Percentiles rank a stretch among this genome's conserved stretches.
Evolutionary conservation across 2,113 vertebrate genomes (phyloP).

Genomic region (Percopsis transmontana): DNA sequence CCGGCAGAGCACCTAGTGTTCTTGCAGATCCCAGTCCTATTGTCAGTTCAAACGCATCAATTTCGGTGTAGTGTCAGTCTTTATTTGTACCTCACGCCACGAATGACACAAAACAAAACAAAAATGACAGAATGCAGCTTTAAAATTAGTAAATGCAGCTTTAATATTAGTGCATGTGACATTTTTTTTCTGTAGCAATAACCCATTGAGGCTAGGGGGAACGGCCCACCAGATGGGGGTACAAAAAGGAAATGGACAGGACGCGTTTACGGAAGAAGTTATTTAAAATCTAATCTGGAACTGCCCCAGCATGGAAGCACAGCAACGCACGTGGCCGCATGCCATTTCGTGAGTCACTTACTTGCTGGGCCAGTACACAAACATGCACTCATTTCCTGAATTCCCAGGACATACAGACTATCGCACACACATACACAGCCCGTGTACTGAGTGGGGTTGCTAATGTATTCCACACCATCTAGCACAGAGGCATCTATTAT

Average conservation of each 20-base stretch:
- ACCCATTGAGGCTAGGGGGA: conserved; percentile 1
- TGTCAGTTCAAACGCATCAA: too few species aligned
- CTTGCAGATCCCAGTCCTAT: too few species aligned
- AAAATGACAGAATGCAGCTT: too few species aligned
- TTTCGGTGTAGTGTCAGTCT: too few species aligned
- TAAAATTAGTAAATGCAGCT: too few species aligned
- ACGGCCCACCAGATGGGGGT: conserved; percentile 21
- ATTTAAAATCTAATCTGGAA: conserved; percentile 60
- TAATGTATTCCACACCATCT: conserved; percentile 71
- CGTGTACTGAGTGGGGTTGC: conserved; percentile 18
- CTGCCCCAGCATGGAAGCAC: conserved; percentile 64
- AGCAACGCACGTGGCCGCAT: conserved; percentile 64
- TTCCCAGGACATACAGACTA: conserved; percentile 20
- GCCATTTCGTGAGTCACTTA: conserved; percentile 54
- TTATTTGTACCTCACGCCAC: too few species aligned
- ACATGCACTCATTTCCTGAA: conserved; percentile 34
- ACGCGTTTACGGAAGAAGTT: conserved; percentile 73
- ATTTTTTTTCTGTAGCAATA: conserved; percentile 3
- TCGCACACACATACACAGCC: conserved; percentile 41
- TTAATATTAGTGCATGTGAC: conserved; percentile 26
- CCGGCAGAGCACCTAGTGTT: too few species aligned
- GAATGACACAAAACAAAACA: too few species aligned
- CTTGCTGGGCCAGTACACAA: conserved; percentile 24
- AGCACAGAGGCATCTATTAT: conserved; percentile 70
- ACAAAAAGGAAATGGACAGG: conserved; percentile 54